These are phyloP conservation scores for Scaptodrosophila latifasciaeformis DNA, from an alignment of 2,888 invertebrate species.

Conservation along the genomic window DNA sequence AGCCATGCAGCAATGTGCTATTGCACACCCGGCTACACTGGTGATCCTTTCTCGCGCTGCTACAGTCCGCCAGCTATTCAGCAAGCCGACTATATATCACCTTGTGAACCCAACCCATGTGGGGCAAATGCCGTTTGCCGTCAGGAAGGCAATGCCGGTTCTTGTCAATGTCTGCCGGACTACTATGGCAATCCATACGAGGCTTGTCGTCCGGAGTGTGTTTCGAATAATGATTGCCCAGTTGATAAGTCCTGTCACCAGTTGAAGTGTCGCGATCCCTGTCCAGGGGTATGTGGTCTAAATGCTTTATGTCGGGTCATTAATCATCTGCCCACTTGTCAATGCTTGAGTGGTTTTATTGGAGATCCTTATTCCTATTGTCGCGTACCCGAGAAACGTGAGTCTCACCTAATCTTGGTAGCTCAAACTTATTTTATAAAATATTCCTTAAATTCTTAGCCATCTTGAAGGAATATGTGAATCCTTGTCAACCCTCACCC, in stretches of 20 bases:
- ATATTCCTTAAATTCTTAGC: slow-evolving; percentile 77
- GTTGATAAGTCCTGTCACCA: slow-evolving; percentile 82
- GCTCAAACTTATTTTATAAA: too few species aligned
- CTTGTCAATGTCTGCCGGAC: slow-evolving; percentile 82
- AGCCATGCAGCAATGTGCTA: slow-evolving; percentile 79
- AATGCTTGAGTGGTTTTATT: slow-evolving; percentile 82
- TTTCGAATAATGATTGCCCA: slow-evolving; percentile 86
- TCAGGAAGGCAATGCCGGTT: slow-evolving; percentile 80
- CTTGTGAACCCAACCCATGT: slow-evolving; percentile 81
- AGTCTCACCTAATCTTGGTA: slow-evolving; percentile 74
- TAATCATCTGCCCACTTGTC: slow-evolving; percentile 83
- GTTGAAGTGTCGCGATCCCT: slow-evolving; percentile 86
- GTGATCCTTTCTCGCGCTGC: slow-evolving; percentile 80
- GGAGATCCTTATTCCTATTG: slow-evolving; percentile 86
- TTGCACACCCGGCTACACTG: slow-evolving; percentile 79
- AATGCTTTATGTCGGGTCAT: slow-evolving; percentile 84
- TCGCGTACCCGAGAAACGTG: slow-evolving; percentile 76
- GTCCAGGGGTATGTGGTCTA: slow-evolving; percentile 85
- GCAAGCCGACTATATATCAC: slow-evolving; percentile 71
- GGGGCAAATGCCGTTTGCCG: slow-evolving; percentile 82
- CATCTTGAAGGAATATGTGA: slow-evolving; percentile 70
- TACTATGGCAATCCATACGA: slow-evolving; percentile 83
- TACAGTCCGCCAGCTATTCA: slow-evolving; percentile 53
- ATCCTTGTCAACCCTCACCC: slow-evolving; percentile 80
- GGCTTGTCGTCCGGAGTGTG: slow-evolving; percentile 85